Evolutionary conservation across 2,113 vertebrate species (phyloP).

Genomic region (Heterocephalus glaber): DNA sequence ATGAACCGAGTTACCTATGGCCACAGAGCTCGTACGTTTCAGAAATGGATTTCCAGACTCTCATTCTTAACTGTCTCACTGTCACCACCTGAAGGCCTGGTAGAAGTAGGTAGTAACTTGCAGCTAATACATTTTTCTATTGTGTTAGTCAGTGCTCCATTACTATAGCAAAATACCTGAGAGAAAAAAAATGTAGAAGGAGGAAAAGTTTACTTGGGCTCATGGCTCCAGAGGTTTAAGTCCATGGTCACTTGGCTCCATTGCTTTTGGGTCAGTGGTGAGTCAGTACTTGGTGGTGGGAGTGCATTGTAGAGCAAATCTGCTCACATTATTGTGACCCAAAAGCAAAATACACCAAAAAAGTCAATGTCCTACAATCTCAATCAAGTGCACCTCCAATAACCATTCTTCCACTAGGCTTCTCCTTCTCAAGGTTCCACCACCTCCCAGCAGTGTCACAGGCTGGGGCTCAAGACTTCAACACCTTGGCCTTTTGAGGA

Average conservation of each 20-base stretch:
- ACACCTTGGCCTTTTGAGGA: accelerated
- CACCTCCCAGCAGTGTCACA: not conserved
- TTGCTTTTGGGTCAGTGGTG: not conserved
- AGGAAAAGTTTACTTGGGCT: not conserved
- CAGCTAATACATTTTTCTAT: not conserved
- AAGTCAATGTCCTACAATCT: too few relatives aligned
- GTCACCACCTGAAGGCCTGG: not conserved
- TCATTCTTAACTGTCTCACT: not conserved
- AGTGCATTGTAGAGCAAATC: not conserved
- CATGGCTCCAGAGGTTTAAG: not conserved
- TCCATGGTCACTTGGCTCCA: not conserved
- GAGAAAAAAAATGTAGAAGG: not conserved
- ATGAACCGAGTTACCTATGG: not conserved
- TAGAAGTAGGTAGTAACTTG: not conserved
- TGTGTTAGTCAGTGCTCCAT: not conserved
- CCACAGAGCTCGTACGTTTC: not conserved
- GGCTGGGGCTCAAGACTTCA: not conserved
- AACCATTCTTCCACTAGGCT: not conserved
- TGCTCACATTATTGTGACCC: not conserved
- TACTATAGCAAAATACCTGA: not conserved
- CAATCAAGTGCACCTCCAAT: not conserved
- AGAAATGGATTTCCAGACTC: not conserved
- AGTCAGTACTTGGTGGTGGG: not conserved
- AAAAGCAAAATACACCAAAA: not conserved
- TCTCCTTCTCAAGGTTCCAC: not conserved